A percentile compares a stretch with the other conserved stretches of the same genome.
These are phyloP conservation scores for Peromyscus leucopus DNA, from an alignment of 2,113 vertebrate species.

Conservation along the genomic window DNA sequence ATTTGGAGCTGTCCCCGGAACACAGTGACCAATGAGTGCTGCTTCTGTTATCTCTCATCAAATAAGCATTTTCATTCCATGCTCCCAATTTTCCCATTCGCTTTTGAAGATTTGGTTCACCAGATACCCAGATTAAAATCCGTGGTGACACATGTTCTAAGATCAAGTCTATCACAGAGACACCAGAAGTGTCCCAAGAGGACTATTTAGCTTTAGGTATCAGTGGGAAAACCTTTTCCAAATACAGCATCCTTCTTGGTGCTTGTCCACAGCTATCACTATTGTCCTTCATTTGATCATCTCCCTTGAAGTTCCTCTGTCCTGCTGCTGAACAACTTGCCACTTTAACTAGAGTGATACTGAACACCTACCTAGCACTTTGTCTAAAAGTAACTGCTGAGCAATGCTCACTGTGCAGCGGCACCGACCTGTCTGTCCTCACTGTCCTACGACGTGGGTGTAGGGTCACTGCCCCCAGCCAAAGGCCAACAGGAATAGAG, in stretches of 20 bases:
- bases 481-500: neutral
- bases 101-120: neutral
- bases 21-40: too few relatives aligned
- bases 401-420: neutral
- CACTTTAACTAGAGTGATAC: neutral
- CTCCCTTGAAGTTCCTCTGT: neutral
- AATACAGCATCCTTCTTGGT: neutral
- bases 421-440: neutral
- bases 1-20: neutral
- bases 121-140: neutral
- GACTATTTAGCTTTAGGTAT: neutral
- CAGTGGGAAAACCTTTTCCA: neutral
- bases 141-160: neutral
- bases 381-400: neutral
- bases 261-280: neutral
- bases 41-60: neutral
- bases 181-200: neutral
- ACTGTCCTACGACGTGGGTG: rapidly evolving
- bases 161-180: too few relatives aligned
- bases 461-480: neutral
- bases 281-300: neutral
- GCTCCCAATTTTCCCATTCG: neutral
- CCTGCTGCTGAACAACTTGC: neutral
- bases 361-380: neutral
- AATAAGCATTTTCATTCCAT: neutral